Base-by-base conservation (phyloP, 1,140 invertebrate species). In the Bicyclus anynana region DNA sequence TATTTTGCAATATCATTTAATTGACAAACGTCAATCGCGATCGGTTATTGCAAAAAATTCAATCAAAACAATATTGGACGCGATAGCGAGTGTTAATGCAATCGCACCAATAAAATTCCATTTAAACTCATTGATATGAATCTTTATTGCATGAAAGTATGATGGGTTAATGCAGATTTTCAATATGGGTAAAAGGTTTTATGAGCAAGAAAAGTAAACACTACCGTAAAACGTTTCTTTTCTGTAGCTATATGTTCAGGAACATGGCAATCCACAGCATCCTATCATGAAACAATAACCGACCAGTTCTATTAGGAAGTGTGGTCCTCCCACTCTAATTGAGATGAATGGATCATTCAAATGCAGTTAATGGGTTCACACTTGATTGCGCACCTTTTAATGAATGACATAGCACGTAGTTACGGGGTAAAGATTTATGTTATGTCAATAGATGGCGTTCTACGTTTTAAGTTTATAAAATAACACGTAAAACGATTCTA, bases 321-420 rank as follows among this genome's bases (percentile, higher is more conserved):
- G 40, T 44, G 5, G 40, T 44, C 17, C 40, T 3, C 40, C 40
- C 57, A 59, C 57, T 38, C 33, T 48, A 12, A 59, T 59, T 53
- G 44, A 59, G 50, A 59, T 53, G 57, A 59, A 59, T 48, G 50
- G 26, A 21, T 48, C 46, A 33, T 33, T 42, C 21, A 44, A 44
- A 44, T 42, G 50, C 37, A 44, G n/a, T 48, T 42, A 29, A 57
- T 44, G 4, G 17, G 23, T 50, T 50, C 55, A 57, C 26, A 44
- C 38, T 57, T 51, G n/a, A 51, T 57, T 57, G 48, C 37, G 37
- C 55, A 57, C 48, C 55, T 57, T 42, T 23, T 50, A 51, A 51
- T 46, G 26, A 57, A 49, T 51, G 37, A 29, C 26, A 44, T 44
- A 44, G 37, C 35, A 33, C 29, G 35, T 37, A 35, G 29, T 38